phyloP scores from a whole-genome alignment of 2,797 vertebrate species.

The Ceryle rudis region DNA sequence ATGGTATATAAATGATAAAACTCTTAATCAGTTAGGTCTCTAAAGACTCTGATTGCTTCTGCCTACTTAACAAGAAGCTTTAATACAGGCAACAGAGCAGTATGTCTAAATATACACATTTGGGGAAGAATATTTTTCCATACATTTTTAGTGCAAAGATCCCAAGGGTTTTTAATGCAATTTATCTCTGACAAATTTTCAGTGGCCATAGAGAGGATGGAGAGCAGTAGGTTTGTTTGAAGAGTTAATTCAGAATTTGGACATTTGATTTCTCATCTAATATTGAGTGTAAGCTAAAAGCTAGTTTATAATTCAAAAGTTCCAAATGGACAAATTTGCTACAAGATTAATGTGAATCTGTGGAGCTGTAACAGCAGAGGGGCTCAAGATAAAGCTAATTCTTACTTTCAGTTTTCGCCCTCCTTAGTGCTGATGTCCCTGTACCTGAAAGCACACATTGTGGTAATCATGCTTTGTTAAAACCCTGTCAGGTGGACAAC shows the following conservation, averaged over 20 bases:
- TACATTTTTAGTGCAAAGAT: neutral
- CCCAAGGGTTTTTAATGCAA: neutral
- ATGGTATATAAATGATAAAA: slow-evolving; percentile 6
- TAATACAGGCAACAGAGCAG: neutral
- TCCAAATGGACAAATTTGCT: neutral
- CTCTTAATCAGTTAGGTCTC: slow-evolving; percentile 15
- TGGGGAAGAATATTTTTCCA: neutral
- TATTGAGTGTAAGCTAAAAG: neutral
- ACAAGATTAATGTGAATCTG: neutral
- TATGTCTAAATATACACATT: neutral
- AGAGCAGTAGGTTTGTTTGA: neutral
- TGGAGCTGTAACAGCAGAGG: neutral
- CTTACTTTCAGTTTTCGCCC: neutral
- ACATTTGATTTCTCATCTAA: neutral
- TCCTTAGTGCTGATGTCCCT: neutral
- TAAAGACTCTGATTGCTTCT: slow-evolving; percentile 47
- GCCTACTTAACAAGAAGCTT: neutral
- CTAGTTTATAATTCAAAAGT: neutral
- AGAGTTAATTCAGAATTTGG: neutral
- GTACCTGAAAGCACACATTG: neutral
- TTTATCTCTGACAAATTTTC: neutral
- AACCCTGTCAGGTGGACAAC: neutral
- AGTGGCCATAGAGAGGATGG: neutral
- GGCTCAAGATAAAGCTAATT: neutral
- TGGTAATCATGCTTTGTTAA: neutral